Percentiles rank a stretch among this genome's conserved stretches.
phyloP scores from a whole-genome alignment of 2,797 vertebrate genomes.

The Myiothlypis chrysogaster region DNA sequence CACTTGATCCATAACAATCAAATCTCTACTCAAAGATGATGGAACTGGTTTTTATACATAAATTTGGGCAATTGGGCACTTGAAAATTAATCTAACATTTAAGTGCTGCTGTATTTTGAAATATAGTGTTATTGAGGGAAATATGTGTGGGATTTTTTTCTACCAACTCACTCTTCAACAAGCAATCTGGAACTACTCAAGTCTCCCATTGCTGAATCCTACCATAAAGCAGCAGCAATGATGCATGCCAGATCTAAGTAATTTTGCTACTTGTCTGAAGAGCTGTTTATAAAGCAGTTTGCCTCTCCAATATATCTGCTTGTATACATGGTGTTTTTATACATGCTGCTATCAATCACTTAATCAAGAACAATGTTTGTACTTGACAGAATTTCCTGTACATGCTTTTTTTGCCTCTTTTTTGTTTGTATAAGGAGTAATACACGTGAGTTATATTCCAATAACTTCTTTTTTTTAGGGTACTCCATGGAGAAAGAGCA shows the following conservation, averaged over 20 bases:
- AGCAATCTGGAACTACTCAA: not conserved
- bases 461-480: not conserved
- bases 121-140: not conserved
- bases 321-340: not conserved
- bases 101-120: not conserved
- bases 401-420: not conserved
- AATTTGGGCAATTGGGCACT: not conserved
- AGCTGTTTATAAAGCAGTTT: not conserved
- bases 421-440: rapidly evolving
- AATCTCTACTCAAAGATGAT: not conserved
- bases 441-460: not conserved
- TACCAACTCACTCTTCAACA: not conserved
- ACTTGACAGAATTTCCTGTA: not conserved
- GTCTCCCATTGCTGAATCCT: not conserved
- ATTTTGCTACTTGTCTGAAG: not conserved
- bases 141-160: not conserved
- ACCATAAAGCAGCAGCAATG: not conserved
- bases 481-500: not conserved
- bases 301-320: not conserved
- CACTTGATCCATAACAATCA: not conserved
- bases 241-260: not conserved
- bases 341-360: not conserved
- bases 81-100: not conserved
- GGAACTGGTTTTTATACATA: not conserved
- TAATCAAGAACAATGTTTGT: not conserved